Conservation (phyloP, 2,797 vertebrate genomes). For the Astyanax mexicanus region DNA sequence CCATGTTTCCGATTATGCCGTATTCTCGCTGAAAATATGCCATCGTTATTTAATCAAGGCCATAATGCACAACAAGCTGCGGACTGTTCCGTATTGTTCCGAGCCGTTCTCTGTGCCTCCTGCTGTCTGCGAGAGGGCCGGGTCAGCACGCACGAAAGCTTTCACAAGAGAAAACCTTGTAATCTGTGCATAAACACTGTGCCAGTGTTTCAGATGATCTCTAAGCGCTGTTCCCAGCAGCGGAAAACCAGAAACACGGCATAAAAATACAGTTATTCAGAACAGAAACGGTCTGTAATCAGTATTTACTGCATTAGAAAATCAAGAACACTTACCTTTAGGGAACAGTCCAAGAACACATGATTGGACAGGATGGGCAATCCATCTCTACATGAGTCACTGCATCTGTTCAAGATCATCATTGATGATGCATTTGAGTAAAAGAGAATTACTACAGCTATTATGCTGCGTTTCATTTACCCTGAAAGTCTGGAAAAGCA, state of each 20-base stretch:
- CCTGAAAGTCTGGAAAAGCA: no score
- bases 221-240: neutral
- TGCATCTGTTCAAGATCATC: no score
- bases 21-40: conserved; percentile 23
- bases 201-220: neutral
- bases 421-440: no score
- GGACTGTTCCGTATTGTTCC: conserved; percentile 19
- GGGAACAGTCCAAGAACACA: no score
- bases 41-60: conserved; percentile 51
- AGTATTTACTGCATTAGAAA: neutral
- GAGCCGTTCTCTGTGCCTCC: conserved; percentile 10
- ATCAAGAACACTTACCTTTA: neutral
- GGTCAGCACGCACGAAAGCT: neutral
- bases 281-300: neutral
- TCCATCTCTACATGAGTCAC: no score
- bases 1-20: conserved; percentile 39
- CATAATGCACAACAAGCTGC: conserved; percentile 19
- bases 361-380: no score
- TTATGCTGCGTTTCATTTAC: no score
- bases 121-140: neutral
- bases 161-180: neutral
- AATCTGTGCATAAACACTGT: neutral
- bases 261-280: neutral
- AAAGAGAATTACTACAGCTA: no score
- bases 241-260: neutral